Evolutionary conservation across 1,140 invertebrate species (phyloP).

Genomic region (Sitodiplosis mosellana): DNA sequence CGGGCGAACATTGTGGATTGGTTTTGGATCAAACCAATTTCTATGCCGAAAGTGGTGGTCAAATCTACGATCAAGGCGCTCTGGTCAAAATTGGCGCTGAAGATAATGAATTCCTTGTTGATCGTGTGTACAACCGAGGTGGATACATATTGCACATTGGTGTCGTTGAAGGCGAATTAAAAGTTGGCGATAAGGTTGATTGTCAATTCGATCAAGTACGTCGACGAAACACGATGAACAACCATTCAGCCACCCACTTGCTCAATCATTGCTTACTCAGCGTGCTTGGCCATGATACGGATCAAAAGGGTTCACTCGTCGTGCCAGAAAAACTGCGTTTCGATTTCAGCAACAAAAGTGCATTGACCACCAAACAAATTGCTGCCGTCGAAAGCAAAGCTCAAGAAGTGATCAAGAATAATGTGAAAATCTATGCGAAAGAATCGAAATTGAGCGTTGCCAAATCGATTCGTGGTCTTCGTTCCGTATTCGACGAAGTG

Average conservation of each 20-base stretch:
- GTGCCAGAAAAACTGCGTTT: conserved; percentile 91
- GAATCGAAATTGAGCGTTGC: conserved; percentile 67
- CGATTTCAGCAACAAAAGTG: conserved; percentile 92
- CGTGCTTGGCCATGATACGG: conserved; percentile 76
- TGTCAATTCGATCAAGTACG: conserved; percentile 47
- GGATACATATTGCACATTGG: conserved; percentile 94
- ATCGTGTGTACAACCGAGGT: conserved; percentile 88
- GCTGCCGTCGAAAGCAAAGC: conserved; percentile 66
- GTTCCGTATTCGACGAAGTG: conserved; percentile 97
- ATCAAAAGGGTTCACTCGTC: conserved; percentile 96
- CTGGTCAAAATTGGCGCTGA: conserved; percentile 75
- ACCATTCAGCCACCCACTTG: conserved; percentile 97
- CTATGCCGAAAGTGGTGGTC: conserved; percentile 96
- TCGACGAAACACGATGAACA: conserved; percentile 85
- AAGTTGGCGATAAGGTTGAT: conserved; percentile 70
- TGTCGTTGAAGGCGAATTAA: conserved; percentile 63
- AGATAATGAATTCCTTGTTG: conserved; percentile 79
- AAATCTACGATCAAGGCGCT: conserved; percentile 94
- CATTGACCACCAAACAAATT: conserved; percentile 74
- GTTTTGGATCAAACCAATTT: conserved; percentile 87
- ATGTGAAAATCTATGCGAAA: conserved; percentile 78
- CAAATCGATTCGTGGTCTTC: conserved; percentile 82
- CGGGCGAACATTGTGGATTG: conserved; percentile 81
- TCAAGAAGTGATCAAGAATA: conserved; percentile 57
- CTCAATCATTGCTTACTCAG: conserved; percentile 86